phyloP scores from a whole-genome alignment of 2,113 vertebrate genomes.

The Tragelaphus imberbis region DNA sequence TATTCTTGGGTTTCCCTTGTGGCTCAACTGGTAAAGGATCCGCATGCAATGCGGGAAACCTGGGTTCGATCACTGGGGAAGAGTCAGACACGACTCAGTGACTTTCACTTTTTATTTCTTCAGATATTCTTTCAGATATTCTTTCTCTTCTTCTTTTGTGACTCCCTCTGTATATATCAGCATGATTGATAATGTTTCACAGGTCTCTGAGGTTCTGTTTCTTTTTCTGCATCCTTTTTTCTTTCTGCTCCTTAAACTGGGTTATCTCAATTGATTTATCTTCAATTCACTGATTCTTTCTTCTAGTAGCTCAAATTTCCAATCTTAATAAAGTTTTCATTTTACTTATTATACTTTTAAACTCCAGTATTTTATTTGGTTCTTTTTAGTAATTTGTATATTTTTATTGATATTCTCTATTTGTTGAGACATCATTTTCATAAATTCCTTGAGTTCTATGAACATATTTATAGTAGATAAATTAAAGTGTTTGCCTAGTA shows the following conservation, averaged over 20 bases:
- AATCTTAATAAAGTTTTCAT: background rate
- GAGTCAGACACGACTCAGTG: background rate
- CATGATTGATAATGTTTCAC: background rate
- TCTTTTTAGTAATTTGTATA: background rate
- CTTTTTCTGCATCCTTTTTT: background rate
- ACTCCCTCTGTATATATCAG: background rate
- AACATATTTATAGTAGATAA: background rate
- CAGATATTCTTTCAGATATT: background rate
- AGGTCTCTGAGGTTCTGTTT: background rate
- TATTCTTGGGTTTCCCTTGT: background rate
- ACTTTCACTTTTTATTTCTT: background rate
- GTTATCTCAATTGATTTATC: background rate
- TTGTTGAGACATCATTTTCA: background rate
- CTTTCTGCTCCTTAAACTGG: background rate
- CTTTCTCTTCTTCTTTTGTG: background rate
- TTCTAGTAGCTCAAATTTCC: background rate
- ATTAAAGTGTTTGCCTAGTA: background rate
- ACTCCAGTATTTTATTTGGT: background rate
- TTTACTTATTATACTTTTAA: background rate
- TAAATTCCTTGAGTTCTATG: background rate
- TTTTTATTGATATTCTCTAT: background rate
- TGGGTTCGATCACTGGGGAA: background rate
- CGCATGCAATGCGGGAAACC: accelerated
- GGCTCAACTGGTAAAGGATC: background rate
- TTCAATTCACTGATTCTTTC: background rate